These are phyloP conservation scores for Horisme vitalbata DNA, from an alignment of 2,888 invertebrate genomes.

Conservation along the genomic window DNA sequence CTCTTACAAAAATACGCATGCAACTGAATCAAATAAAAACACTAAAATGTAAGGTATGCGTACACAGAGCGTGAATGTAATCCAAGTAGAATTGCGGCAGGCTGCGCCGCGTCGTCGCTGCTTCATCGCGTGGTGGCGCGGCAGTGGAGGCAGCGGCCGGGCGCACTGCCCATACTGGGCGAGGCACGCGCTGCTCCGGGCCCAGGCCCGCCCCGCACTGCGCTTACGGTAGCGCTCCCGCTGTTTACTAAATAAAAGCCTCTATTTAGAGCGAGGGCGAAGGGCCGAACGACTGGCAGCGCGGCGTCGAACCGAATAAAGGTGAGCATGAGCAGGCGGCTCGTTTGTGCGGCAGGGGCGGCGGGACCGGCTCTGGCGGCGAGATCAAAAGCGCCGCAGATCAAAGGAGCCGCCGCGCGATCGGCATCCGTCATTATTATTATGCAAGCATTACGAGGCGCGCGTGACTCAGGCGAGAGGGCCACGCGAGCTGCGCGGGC, in stretches of 20 bases:
- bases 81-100: constrained; percentile 47
- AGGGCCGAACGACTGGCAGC: constrained; percentile 70
- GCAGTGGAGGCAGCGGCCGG: constrained; percentile 39
- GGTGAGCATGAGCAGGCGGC: constrained; percentile 75
- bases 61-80: constrained; percentile 75
- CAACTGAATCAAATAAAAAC: constrained; percentile 7
- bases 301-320: constrained; percentile 80
- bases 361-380: constrained; percentile 78
- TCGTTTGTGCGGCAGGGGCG: constrained; percentile 79
- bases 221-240: constrained; percentile 72
- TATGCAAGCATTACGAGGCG: constrained; percentile 83
- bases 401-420: constrained; percentile 82
- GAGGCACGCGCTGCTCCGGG: constrained; percentile 59
- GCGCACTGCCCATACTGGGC: constrained; percentile 75
- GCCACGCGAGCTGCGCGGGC: constrained; percentile 80
- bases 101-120: constrained; percentile 41
- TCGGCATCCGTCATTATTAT: constrained; percentile 84
- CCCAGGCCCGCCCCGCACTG: constrained; percentile 43
- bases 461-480: constrained; percentile 81
- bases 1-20: constrained; percentile 2
- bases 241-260: constrained; percentile 81
- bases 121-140: constrained; percentile 43
- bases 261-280: constrained; percentile 80
- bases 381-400: constrained; percentile 79
- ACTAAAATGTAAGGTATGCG: constrained; percentile 35